These are phyloP conservation scores for Malacoraja senta DNA, from an alignment of 2,797 vertebrate genomes.

Conservation along the genomic window DNA sequence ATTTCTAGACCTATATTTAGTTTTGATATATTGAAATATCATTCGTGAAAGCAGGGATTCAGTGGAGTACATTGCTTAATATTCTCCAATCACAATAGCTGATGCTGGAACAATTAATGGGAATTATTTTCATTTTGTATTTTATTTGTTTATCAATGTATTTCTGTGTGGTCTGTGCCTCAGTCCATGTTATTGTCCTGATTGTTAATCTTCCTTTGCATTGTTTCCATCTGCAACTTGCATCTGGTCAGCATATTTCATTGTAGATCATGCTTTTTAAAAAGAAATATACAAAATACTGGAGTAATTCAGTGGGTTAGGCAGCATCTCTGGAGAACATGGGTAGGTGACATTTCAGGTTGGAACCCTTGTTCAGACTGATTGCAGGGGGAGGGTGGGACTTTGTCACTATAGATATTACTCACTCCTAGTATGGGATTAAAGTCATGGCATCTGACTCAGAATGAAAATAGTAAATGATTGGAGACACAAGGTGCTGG, in stretches of 20 bases:
- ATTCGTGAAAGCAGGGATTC: neutral
- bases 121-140: neutral
- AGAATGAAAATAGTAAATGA: neutral
- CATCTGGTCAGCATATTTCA: neutral
- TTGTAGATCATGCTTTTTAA: neutral
- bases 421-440: neutral
- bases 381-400: too few relatives aligned
- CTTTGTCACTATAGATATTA: neutral
- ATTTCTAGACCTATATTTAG: neutral
- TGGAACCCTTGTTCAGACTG: too few relatives aligned
- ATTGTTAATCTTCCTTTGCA: neutral
- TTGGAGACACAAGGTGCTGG: neutral
- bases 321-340: too few relatives aligned
- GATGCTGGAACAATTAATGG: neutral
- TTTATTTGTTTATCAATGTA: neutral
- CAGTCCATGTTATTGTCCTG: neutral
- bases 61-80: neutral
- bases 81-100: neutral
- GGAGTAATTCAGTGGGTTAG: too few relatives aligned
- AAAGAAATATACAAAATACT: too few relatives aligned
- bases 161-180: neutral
- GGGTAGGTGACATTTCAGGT: too few relatives aligned
- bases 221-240: neutral
- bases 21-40: neutral
- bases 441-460: neutral